Evolutionary conservation across 2,113 vertebrate genomes (phyloP), one percentile per base, ranked within the genome.

Genomic region (Spheniscus mendiculus): DNA sequence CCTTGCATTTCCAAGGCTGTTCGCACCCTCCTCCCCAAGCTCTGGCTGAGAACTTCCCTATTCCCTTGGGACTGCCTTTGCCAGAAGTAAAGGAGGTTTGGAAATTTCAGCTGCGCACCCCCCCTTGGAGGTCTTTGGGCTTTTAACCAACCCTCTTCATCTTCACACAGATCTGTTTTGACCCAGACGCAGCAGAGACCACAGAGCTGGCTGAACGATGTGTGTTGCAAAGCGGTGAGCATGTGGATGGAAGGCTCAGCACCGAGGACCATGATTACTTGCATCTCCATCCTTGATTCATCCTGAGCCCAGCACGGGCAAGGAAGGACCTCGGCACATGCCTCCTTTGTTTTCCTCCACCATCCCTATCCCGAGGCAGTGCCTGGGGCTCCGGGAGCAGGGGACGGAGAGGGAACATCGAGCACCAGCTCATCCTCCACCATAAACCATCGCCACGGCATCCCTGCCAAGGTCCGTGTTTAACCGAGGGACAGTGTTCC

Each of bases 241-340:
- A 5, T 1, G 2, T 13, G 38, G 38, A 30, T 0, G 0, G 11
- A 29, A 49, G 4, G 36, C 66, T 52, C 7, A 3, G 47, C 3
- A 1, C n/a, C 1, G 3, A 45, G 72, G 32, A 26, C 23, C 44
- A 2, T 0, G 2, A 22, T n/a, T 22, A 13, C 36, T 38, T 11
- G 9, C 10, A 6, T 9, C 13, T 59, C 70, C 63, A 21, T 45
- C 38, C 50, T 2, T 8, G 26, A 36, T 42, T 2, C 14, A 29
- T 21, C 29, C 62, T 3, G 12, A 69, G 49, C 36, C 66, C 17
- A 7, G n/a, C 74, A 49, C 2, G 4, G 42, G 61, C 73, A 45
- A 47, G 63, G 30, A 52, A 61, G 45, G 36, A 50, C 47, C 47
- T 36, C 0, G 0, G 56, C 40, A 52, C 1, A 3, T 4, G 4